These are phyloP conservation scores for Odontomyia ornata DNA, from an alignment of 2,888 invertebrate species.

Conservation along the genomic window DNA sequence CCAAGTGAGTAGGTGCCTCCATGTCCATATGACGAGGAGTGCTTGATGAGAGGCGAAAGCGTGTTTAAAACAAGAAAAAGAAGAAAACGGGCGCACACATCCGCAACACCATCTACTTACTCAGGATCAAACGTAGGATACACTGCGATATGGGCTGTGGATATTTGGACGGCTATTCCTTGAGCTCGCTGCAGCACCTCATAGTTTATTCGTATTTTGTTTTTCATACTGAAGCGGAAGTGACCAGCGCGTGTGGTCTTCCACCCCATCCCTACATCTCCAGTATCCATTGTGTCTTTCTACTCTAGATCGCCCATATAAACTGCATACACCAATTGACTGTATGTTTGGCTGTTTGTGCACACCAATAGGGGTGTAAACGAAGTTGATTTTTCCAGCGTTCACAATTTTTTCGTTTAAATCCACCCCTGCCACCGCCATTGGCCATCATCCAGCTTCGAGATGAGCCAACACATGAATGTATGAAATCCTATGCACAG, in stretches of 20 bases:
- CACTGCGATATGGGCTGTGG: conserved; percentile 17
- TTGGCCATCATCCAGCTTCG: conserved; percentile 5
- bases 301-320: conserved; percentile 22
- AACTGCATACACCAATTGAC: conserved; percentile 43
- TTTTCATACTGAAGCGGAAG: conserved; percentile 47
- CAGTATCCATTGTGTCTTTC: conserved; percentile 21
- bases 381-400: conserved; percentile 53
- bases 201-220: conserved; percentile 48
- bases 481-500: conserved; percentile 14
- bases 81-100: conserved; percentile 32
- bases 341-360: conserved; percentile 43
- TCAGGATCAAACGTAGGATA: conserved; percentile 36
- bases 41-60: conserved; percentile 28
- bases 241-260: conserved; percentile 49
- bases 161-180: conserved; percentile 19
- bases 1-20: conserved; percentile 11
- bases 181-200: conserved; percentile 46
- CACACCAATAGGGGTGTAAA: conserved; percentile 52
- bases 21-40: not conserved
- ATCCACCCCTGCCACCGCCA: conserved; percentile 25
- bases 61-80: conserved; percentile 33
- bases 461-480: conserved; percentile 27
- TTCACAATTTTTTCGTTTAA: conserved; percentile 43
- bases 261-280: not conserved
- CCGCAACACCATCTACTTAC: conserved; percentile 42